Percentiles rank a stretch among this genome's conserved stretches.
Conservation (phyloP, 2,113 vertebrate genomes). For the Morone saxatilis region DNA sequence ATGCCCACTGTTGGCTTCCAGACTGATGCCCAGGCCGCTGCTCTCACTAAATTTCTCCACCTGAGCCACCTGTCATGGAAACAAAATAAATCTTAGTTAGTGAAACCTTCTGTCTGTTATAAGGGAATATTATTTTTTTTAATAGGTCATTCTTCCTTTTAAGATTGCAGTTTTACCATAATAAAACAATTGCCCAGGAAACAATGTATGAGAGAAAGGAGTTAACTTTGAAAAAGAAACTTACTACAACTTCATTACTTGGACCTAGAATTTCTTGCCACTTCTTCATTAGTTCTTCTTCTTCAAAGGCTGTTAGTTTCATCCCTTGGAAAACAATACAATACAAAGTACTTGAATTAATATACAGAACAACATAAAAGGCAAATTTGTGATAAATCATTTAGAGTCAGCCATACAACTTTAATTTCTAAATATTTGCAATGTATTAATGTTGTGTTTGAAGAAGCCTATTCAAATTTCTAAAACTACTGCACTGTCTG, state of each 20-base stretch:
- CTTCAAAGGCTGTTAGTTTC: slow-evolving; percentile 69
- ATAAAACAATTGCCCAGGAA: neutral
- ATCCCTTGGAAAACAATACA: slow-evolving; percentile 56
- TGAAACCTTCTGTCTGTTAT: neutral
- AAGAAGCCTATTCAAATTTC: neutral
- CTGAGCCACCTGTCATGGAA: slow-evolving; percentile 87
- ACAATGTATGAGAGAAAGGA: neutral
- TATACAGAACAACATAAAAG: slow-evolving; percentile 6
- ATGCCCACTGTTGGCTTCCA: slow-evolving; percentile 92
- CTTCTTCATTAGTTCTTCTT: slow-evolving; percentile 84
- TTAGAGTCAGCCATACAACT: neutral
- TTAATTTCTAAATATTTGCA: neutral
- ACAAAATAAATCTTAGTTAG: neutral
- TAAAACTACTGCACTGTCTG: neutral
- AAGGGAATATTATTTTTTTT: neutral
- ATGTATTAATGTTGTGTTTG: neutral
- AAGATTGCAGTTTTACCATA: neutral
- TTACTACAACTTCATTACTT: slow-evolving; percentile 92
- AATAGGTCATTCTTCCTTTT: neutral
- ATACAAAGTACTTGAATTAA: slow-evolving; percentile 4
- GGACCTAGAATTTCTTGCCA: slow-evolving; percentile 92
- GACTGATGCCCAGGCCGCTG: slow-evolving; percentile 95
- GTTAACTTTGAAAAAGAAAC: slow-evolving; percentile 66
- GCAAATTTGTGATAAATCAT: neutral
- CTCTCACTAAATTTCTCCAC: slow-evolving; percentile 95